Conservation (phyloP, 2,888 invertebrate species). For the Elegia similella region DNA sequence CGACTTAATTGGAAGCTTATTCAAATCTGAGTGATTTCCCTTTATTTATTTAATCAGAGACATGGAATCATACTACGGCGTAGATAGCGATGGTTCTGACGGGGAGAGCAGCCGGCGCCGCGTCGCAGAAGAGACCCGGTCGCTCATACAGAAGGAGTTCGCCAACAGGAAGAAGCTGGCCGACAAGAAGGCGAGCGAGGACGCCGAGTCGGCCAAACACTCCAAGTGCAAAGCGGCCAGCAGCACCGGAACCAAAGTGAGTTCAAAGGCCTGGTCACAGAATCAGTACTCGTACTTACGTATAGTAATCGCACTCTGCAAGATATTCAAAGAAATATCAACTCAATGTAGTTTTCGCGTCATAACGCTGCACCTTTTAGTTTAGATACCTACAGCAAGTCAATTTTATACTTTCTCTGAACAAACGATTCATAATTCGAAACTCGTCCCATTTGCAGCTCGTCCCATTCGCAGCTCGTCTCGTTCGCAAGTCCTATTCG, state of each 20-base stretch:
- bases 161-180: conserved; percentile 83
- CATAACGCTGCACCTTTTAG: no score
- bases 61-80: conserved; percentile 69
- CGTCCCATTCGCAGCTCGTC: no score
- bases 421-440: no score
- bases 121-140: conserved; percentile 83
- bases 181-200: conserved; percentile 46
- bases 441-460: no score
- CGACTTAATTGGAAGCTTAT: no score
- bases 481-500: no score
- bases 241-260: conserved; percentile 87
- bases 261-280: background rate
- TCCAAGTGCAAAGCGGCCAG: conserved; percentile 88
- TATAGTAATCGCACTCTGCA: no score
- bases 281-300: no score
- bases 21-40: background rate
- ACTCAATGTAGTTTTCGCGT: no score
- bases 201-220: conserved; percentile 81
- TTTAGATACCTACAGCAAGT: no score
- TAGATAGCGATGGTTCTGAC: conserved; percentile 63
- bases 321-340: no score
- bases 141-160: conserved; percentile 90
- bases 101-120: conserved; percentile 59
- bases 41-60: conserved; percentile 44
- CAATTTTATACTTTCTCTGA: no score